These are phyloP conservation scores for Bradysia coprophila DNA, from an alignment of 1,140 invertebrate genomes.

Conservation along the genomic window DNA sequence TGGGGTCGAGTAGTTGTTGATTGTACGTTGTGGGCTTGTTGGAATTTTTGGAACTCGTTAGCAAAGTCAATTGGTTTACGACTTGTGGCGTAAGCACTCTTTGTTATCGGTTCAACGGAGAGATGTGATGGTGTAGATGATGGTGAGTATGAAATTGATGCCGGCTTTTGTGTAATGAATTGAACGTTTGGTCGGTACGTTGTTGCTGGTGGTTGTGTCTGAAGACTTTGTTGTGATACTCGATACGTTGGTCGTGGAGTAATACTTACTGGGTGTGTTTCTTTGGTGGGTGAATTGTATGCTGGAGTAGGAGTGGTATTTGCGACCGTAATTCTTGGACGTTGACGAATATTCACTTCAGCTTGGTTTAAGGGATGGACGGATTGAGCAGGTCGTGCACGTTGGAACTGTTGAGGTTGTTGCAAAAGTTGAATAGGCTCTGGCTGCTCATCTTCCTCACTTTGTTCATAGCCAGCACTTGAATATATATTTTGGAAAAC, in stretches of 20 bases:
- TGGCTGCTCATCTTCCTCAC: constrained; percentile 34
- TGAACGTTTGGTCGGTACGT: constrained; percentile 40
- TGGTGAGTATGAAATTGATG: constrained; percentile 32
- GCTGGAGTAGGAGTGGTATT: constrained; percentile 14
- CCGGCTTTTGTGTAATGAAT: constrained; percentile 34
- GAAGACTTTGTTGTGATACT: constrained; percentile 27
- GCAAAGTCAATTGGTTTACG: constrained; percentile 44
- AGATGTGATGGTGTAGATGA: constrained; percentile 24
- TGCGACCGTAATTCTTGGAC: constrained; percentile 14
- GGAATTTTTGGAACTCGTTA: constrained; percentile 55
- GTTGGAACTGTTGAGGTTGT: constrained; percentile 23
- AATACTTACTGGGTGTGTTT: constrained; percentile 11
- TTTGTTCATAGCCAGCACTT: constrained; percentile 32
- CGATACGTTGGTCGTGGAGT: constrained; percentile 27
- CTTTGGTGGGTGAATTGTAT: constrained; percentile 21
- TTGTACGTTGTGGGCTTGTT: constrained; percentile 46
- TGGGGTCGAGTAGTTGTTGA: constrained; percentile 21
- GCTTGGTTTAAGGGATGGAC: constrained; percentile 20
- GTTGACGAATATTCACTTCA: constrained; percentile 19
- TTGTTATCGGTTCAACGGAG: constrained; percentile 22
- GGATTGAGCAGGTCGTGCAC: constrained; percentile 16
- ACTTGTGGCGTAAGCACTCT: constrained; percentile 16
- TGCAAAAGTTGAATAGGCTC: constrained; percentile 14
- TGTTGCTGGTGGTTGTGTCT: constrained; percentile 40
- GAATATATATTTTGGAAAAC: constrained; percentile 45